A percentile compares a stretch with the other conserved stretches of the same genome.
Evolutionary conservation across 2,113 vertebrate species (phyloP).

Genomic region (Chamaetylas fuelleborni): DNA sequence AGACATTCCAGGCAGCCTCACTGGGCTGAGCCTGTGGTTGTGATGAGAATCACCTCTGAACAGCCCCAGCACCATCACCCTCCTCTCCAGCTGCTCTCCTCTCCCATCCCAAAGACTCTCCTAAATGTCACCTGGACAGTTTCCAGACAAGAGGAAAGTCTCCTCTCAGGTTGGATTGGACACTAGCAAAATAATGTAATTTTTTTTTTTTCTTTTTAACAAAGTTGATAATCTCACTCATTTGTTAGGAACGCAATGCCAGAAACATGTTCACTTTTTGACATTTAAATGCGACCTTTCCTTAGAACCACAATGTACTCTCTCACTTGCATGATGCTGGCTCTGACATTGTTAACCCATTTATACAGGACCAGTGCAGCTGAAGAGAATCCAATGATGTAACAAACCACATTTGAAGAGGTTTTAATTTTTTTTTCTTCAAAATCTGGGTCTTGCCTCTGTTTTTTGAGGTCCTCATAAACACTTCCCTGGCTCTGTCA

Average conservation of each 20-base stretch:
- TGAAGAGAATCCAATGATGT: not conserved
- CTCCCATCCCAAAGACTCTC: not conserved
- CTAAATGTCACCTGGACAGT: not conserved
- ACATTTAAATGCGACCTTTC: conserved; percentile 33
- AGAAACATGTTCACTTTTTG: not conserved
- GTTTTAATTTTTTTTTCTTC: not conserved
- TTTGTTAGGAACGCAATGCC: not conserved
- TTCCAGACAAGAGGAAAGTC: not conserved
- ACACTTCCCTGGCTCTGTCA: not conserved
- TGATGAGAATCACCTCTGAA: not conserved
- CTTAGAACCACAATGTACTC: not conserved
- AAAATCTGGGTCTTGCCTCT: not conserved
- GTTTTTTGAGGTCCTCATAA: not conserved
- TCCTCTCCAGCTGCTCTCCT: not conserved
- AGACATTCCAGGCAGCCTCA: not conserved
- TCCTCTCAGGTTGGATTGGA: not conserved
- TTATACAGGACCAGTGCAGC: not conserved
- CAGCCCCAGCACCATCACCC: not conserved
- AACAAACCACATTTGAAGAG: not conserved
- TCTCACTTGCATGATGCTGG: not conserved
- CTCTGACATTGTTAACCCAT: not conserved
- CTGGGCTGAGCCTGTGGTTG: not conserved
- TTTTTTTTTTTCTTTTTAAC: not conserved
- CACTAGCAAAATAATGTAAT: not conserved
- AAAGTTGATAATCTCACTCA: not conserved